phyloP scores from a whole-genome alignment of 2,888 invertebrate species.

The Cerastis leucographa region DNA sequence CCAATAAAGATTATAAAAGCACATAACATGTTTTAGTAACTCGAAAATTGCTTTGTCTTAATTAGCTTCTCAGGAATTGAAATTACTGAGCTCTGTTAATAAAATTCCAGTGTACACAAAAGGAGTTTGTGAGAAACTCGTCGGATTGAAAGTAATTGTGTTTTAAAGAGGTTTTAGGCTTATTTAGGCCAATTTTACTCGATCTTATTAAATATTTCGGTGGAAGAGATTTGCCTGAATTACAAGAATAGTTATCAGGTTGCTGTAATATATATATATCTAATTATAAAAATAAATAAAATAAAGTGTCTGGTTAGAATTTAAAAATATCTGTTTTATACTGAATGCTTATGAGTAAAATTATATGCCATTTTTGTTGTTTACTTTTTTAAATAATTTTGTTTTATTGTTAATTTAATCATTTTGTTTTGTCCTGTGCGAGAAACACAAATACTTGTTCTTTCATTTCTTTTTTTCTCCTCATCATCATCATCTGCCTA shows the following conservation, averaged over 20 bases:
- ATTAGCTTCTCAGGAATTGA: constrained; percentile 29
- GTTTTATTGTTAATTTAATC: too few species aligned
- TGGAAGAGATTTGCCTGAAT: neutral
- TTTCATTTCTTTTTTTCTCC: too few species aligned
- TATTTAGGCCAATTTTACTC: neutral
- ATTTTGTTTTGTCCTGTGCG: too few species aligned
- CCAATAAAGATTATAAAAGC: constrained; percentile 28
- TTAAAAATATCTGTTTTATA: too few species aligned
- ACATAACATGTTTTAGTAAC: constrained; percentile 31
- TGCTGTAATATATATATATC: too few species aligned
- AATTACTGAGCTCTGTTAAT: neutral
- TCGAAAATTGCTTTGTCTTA: constrained; percentile 12
- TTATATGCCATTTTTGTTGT: too few species aligned
- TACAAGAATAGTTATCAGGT: neutral
- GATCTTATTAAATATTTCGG: neutral
- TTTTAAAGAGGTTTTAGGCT: neutral
- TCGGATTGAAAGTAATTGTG: constrained; percentile 15
- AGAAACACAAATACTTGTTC: too few species aligned
- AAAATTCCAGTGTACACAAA: constrained; percentile 1
- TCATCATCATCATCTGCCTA: too few species aligned
- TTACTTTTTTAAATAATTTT: too few species aligned
- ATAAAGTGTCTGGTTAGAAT: too few species aligned
- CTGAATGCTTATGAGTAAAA: too few species aligned
- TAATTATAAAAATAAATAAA: too few species aligned
- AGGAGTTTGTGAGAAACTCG: neutral